Conservation (phyloP, 2,797 vertebrate genomes). For the Pyrocephalus nanus region DNA sequence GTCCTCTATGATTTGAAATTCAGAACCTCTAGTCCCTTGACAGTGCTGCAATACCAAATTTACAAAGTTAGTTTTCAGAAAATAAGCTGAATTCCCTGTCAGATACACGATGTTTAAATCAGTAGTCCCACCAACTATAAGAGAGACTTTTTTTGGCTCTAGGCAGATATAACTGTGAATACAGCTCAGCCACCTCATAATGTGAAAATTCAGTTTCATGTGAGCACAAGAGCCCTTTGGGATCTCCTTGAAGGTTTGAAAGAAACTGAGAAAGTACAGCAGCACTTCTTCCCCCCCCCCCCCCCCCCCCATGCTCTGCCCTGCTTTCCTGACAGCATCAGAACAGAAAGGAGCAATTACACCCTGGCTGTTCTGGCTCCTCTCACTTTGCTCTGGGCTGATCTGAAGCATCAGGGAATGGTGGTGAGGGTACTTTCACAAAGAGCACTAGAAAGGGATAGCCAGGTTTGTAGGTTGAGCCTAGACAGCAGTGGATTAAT, state of each 20-base stretch:
- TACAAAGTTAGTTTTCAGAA: background rate
- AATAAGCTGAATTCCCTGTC: background rate
- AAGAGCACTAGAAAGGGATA: background rate
- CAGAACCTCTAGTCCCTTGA: background rate
- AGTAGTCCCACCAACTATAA: background rate
- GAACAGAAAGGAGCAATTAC: conserved; percentile 16
- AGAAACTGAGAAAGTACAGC: background rate
- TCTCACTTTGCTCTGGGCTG: background rate
- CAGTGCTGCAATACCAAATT: background rate
- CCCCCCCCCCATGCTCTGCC: background rate
- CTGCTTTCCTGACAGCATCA: background rate
- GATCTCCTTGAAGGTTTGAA: background rate
- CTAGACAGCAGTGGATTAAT: background rate
- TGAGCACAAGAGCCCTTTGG: background rate
- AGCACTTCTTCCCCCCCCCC: rapidly evolving
- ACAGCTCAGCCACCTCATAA: background rate
- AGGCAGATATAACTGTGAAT: background rate
- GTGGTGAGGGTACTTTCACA: background rate
- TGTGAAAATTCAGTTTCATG: conserved; percentile 17
- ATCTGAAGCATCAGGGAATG: background rate
- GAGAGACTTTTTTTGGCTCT: background rate
- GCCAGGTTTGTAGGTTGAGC: background rate
- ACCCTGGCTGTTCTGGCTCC: background rate
- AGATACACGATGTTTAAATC: background rate
- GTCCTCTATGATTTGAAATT: background rate